Base-by-base conservation (phyloP, 2,797 vertebrate genomes). In the Echeneis naucrates region DNA sequence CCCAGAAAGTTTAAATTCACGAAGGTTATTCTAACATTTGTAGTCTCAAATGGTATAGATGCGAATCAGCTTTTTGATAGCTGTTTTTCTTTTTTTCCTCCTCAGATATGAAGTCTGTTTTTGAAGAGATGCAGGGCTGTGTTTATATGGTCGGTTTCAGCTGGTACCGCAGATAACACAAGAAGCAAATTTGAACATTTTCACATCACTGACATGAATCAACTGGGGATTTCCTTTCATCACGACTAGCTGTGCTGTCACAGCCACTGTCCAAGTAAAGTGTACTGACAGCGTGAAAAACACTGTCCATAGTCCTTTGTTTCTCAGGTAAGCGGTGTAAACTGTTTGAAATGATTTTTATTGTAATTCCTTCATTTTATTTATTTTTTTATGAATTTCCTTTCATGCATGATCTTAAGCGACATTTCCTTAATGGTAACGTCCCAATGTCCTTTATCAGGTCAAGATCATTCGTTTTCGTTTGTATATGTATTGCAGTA, bases 141-240 rank as follows among this genome's bases (percentile, higher is more conserved):
- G 72, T 76, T 74, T 48, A 73, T 73, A 77, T 72, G 56, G 48
- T 60, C 33, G 53, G 56, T 81, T 80, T 87, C 81, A 84, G 68
- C 78, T 48, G 65, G 53, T 75, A 30, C 66, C 72, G 74, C 75
- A 72, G 84, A 87, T 85, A 89, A 83, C 78, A 79, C 55, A 65
- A 59, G 61, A 85, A 64, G 64, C 74, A 73, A 59, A 66, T 72
- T 76, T 75, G 58, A 80, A 75, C 64, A 33, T 78, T 76, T 84
- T 68, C 60, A 65, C 77, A 80, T 77, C 44, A 53, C 76, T 84
- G 80, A 75, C 70, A 80, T 76, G 74, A 80, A 84, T 73, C 72
- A 75, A 73, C 50, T 23, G 16, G 55, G n/a, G 51, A 69, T 70
- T 77, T 86, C 2, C 75, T 84, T 85, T 79, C 77, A 91, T 84